phyloP scores from a whole-genome alignment of 2,113 vertebrate species.

The Serilophus lunatus region DNA sequence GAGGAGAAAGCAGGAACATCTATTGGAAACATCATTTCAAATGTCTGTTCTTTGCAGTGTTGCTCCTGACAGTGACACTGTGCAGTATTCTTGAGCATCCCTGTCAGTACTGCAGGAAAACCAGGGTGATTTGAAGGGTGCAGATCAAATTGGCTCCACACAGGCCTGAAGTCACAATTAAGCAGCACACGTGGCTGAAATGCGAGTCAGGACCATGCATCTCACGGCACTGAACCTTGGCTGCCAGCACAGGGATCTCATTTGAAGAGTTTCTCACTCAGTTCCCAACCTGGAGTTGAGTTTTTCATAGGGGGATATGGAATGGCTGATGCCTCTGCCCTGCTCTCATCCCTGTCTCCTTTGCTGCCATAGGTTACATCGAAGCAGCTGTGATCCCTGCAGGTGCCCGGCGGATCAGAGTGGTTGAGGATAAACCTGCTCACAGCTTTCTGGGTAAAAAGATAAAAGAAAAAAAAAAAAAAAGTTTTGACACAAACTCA shows the following conservation, averaged over 20 bases:
- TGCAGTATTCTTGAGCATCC: background rate
- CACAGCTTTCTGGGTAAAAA: constrained; percentile 96
- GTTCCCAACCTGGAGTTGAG: background rate
- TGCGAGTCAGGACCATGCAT: background rate
- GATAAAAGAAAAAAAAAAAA: background rate
- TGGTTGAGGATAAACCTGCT: constrained; percentile 94
- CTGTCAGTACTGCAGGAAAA: background rate
- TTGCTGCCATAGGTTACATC: constrained; percentile 84
- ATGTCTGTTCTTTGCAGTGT: background rate
- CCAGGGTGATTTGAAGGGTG: background rate
- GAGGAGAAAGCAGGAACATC: background rate
- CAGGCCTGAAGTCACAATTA: background rate
- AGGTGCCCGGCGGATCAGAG: constrained; percentile 90
- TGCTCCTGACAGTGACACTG: background rate
- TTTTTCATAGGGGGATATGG: background rate
- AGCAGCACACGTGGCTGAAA: background rate
- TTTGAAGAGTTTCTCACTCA: background rate
- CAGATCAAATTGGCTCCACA: background rate
- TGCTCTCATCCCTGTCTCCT: background rate
- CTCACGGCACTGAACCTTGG: background rate
- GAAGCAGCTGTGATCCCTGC: constrained; percentile 92
- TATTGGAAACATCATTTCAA: background rate
- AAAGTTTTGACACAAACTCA: background rate
- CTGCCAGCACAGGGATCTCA: background rate
- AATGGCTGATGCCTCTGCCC: background rate